Conservation (phyloP, 2,888 invertebrate genomes). For the Lydus trimaculatus region DNA sequence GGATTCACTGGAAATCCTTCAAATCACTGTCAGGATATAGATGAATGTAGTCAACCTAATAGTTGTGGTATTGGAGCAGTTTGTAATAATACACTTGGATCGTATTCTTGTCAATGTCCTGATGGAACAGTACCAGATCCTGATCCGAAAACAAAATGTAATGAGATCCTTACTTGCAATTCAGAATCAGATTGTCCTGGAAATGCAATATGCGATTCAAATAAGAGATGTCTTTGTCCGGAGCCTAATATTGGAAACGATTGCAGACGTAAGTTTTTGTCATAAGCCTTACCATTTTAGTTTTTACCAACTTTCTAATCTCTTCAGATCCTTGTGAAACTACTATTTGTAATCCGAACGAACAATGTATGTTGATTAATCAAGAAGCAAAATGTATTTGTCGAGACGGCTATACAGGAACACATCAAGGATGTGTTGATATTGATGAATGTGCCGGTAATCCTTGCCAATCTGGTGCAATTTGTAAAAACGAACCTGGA, state of each 20-base stretch:
- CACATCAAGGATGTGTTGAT: conserved; percentile 77
- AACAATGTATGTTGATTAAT: conserved; percentile 86
- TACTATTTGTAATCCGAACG: conserved; percentile 83
- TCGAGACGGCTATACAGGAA: conserved; percentile 80
- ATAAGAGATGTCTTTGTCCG: conserved; percentile 84
- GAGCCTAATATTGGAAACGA: conserved; percentile 92
- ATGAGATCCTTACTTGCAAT: conserved; percentile 81
- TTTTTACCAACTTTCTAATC: conserved; percentile 6
- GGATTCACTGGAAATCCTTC: conserved; percentile 88
- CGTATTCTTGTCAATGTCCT: conserved; percentile 82
- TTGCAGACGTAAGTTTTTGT: conserved; percentile 79
- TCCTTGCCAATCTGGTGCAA: conserved; percentile 84
- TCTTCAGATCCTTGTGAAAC: conserved; percentile 88
- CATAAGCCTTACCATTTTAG: conserved; percentile 12
- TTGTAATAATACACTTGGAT: conserved; percentile 80
- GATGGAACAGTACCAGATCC: conserved; percentile 84
- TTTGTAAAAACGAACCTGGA: conserved; percentile 89
- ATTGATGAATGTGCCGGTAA: conserved; percentile 86
- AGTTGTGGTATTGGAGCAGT: conserved; percentile 83
- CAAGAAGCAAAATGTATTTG: conserved; percentile 86
- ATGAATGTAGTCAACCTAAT: conserved; percentile 78
- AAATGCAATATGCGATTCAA: conserved; percentile 83
- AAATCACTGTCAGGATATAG: conserved; percentile 80
- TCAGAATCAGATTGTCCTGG: conserved; percentile 84
- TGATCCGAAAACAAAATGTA: conserved; percentile 81